A percentile compares a stretch with the other conserved stretches of the same genome.
phyloP scores from a whole-genome alignment of 2,888 invertebrate species.

The Argynnis bischoffii region DNA sequence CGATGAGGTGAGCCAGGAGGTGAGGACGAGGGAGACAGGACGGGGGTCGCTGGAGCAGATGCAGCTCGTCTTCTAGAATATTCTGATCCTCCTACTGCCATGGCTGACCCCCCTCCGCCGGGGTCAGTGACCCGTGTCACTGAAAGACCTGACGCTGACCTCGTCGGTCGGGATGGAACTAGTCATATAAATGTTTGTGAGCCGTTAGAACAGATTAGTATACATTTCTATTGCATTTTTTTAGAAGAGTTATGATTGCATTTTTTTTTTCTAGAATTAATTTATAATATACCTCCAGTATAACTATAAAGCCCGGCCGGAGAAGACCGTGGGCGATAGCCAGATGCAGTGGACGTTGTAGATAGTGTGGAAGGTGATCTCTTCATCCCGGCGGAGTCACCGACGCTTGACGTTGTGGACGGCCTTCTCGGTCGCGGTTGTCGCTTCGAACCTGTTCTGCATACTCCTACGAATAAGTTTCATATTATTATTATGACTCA shows the following conservation, averaged over 20 bases:
- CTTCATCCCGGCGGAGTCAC: conserved; percentile 56
- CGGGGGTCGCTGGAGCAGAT: conserved; percentile 89
- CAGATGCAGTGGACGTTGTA: conserved; percentile 71
- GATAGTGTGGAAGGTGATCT: conserved; percentile 74
- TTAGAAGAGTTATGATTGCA: no score
- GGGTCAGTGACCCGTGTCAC: conserved; percentile 83
- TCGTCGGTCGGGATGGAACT: conserved; percentile 88
- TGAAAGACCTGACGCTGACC: conserved; percentile 87
- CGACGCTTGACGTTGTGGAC: conserved; percentile 60
- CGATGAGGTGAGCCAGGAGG: conserved; percentile 85
- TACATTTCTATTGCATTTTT: no score
- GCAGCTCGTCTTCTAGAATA: conserved; percentile 83
- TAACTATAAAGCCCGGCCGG: conserved; percentile 91
- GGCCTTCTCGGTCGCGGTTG: conserved; percentile 75
- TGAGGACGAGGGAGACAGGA: conserved; percentile 88
- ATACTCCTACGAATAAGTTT: conserved; percentile 61
- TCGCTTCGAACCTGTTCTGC: conserved; percentile 77
- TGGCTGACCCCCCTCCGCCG: conserved; percentile 82
- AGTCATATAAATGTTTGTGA: conserved; percentile 16
- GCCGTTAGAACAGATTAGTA: background rate
- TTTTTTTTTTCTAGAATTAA: background rate
- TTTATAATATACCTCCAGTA: conserved; percentile 75
- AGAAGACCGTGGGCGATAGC: conserved; percentile 87
- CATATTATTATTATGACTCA: background rate
- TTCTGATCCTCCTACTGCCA: conserved; percentile 83